Evolutionary conservation across 1,140 invertebrate species (phyloP), one percentile per base, ranked within the genome.

Genomic region (Pemphigus obesinymphae): DNA sequence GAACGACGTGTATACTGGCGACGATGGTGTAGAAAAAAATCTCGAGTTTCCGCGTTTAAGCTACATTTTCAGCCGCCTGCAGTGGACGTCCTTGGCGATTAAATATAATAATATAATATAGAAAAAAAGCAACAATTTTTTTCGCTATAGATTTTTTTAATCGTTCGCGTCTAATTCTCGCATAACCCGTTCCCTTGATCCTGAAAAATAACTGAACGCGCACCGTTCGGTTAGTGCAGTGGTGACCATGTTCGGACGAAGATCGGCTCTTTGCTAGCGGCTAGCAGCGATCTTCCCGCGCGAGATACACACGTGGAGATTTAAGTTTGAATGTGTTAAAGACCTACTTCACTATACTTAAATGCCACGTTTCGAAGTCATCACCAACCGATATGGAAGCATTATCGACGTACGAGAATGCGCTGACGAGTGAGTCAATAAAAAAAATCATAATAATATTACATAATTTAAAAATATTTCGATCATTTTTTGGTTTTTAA

Each of bases 351-450:
- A 45, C 17, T 75, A n/a, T 40, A 76, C 55, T 40, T 58, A 78
- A 78, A 80, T 80, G 76, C 76, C 76, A n/a, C 76, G 76, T 61
- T 80, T 80, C 82, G 82, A 82, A 82, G 82, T 82, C 34, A 73
- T 73, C 66, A 73, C 70, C 66, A 82, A 82, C n/a, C 82, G 82
- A 26, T 82, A 82, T 82, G 82, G 82, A 43, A 82, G 82, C 50
- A 82, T 82, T 73, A 82, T 82, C 68, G 82, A 82, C 50, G 70
- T 82, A 20, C 82, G 82, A 58, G 66, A 70, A 70, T 72, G 66
- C 34, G 70, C 45, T 23, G 50, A 72, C 31, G 70, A 70, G 82
- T 82, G 70, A 82, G 82, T 58, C n/a, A n/a, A n/a, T n/a, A n/a
- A n/a, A n/a, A 26, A 37, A 20, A 66, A 34, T 63, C 29, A 58